Conservation (phyloP, 30 jellyfish, hydroid and myxozoan genomes). For the Aurelia coerulea region DNA sequence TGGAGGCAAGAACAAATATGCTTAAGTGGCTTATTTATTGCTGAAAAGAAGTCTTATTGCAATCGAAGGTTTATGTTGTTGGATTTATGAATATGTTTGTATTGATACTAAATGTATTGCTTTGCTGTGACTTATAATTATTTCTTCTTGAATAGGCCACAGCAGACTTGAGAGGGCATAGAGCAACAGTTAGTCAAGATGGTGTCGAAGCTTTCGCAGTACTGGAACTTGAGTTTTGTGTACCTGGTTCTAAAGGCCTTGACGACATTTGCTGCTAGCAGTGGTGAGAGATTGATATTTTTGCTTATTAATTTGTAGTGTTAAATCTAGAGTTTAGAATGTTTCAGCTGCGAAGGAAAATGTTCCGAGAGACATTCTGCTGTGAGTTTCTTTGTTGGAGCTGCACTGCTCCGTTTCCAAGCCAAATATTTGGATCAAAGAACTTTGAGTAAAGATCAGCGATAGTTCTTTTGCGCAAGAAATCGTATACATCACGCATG, state of each 20-base stretch:
- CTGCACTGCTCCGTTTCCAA: no score
- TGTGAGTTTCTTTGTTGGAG: no score
- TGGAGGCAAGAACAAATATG: conserved; percentile 55
- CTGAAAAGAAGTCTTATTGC: conserved; percentile 56
- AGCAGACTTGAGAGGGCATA: neutral
- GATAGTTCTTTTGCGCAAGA: no score
- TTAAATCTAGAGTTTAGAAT: no score
- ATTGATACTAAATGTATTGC: conserved; percentile 10
- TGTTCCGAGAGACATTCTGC: no score
- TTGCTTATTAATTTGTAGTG: no score
- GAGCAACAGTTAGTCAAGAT: neutral
- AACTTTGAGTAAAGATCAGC: no score
- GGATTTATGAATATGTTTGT: conserved; percentile 17
- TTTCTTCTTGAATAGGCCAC: conserved; percentile 19
- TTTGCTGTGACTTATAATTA: conserved; percentile 6
- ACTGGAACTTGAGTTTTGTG: neutral
- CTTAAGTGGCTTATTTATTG: conserved; percentile 47
- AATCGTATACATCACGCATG: no score
- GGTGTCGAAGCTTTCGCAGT: neutral
- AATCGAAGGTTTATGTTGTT: conserved; percentile 27
- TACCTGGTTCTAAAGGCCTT: conserved; percentile 13
- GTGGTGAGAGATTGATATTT: conserved; percentile 20
- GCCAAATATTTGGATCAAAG: no score
- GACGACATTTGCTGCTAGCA: conserved; percentile 47
- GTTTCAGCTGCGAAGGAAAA: no score